phyloP scores from a whole-genome alignment of 64 coral and sea anemone species.

The Platygyra sinensis region DNA sequence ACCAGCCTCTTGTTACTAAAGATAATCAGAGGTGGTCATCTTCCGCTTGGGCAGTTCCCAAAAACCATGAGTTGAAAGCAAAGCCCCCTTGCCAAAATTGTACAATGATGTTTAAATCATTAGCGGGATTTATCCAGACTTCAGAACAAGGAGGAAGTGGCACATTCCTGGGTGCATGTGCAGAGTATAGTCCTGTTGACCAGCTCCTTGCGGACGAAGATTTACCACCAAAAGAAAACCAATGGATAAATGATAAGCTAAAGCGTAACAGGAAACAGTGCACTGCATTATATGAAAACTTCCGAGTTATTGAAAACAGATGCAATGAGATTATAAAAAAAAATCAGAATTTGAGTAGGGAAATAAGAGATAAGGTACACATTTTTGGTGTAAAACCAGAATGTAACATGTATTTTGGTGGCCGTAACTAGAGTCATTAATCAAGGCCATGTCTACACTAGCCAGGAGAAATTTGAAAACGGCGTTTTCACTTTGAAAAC shows the following conservation, averaged over 20 bases:
- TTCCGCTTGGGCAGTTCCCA: neutral
- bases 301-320: no score
- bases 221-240: neutral
- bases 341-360: neutral
- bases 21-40: neutral
- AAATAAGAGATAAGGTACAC: neutral
- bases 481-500: no score
- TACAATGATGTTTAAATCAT: neutral
- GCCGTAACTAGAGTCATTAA: no score
- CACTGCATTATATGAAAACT: neutral
- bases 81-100: slow-evolving; percentile 5
- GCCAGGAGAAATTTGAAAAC: no score
- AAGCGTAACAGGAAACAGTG: neutral
- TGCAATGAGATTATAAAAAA: no score
- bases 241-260: neutral
- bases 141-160: no score
- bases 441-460: no score
- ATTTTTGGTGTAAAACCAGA: slow-evolving; percentile 1
- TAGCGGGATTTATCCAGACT: neutral
- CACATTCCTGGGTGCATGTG: neutral
- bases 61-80: no score
- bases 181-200: neutral
- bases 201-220: neutral
- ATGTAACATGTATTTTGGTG: neutral
- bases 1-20: neutral